Evolutionary conservation across 2,113 vertebrate genomes (phyloP).

Genomic region (Glaucidium brasilianum): DNA sequence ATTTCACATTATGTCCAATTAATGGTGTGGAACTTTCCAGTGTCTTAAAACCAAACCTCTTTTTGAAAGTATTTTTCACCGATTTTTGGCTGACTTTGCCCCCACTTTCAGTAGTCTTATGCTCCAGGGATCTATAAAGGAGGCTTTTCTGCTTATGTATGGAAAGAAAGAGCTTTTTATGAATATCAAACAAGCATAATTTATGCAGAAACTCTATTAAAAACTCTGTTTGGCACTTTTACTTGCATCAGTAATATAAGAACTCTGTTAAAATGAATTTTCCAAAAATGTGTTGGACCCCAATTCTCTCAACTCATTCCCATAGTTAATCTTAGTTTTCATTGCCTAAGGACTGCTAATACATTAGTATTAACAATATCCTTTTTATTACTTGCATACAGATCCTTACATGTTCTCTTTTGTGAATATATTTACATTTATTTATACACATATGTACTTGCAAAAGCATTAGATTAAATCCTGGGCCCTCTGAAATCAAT

Average conservation of each 20-base stretch:
- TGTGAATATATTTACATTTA: conserved; percentile 21
- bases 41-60: neutral
- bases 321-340: conserved; percentile 28
- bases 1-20: neutral
- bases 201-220: conserved; percentile 48
- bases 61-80: neutral
- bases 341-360: conserved; percentile 24
- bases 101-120: neutral
- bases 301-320: conserved; percentile 36
- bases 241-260: conserved; percentile 27
- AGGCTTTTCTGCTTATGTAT: neutral
- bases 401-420: neutral
- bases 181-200: conserved; percentile 42
- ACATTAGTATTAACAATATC: conserved; percentile 33
- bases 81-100: neutral
- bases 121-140: neutral
- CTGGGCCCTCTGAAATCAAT: neutral
- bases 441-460: neutral
- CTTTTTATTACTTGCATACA: conserved; percentile 11
- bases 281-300: conserved; percentile 5
- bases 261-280: conserved; percentile 36
- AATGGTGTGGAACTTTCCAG: neutral
- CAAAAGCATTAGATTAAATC: neutral
- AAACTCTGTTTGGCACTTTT: conserved; percentile 38
- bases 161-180: conserved; percentile 1